Base-by-base conservation (phyloP, 2,797 vertebrate genomes). In the Mus caroli region DNA sequence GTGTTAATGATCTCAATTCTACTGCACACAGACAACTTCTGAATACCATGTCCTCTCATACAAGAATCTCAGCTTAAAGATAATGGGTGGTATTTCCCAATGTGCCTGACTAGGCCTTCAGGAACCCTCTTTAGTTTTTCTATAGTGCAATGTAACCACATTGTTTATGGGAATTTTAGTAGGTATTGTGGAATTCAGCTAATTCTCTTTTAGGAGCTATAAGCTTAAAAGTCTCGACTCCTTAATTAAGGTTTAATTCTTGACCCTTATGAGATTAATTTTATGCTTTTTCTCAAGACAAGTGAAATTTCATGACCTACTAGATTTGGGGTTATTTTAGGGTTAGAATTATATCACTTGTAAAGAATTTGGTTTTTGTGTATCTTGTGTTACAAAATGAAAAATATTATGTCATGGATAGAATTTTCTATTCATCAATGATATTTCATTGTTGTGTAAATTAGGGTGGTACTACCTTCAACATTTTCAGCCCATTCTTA, bases 401-500 rank as follows among this genome's bases (percentile, higher is more conserved):
- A 40, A 71, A 71, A 10, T 58, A 67, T 87, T 97, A 62, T 40
- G 50, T 77, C n/a, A 77, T 69, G 6, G 58, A 52, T 31, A 89
- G 19, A 15, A 80, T 80, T 95, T 94, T 87, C 56, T 11, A 73
- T 69, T 8, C 6, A 69, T 64, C 9, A 46, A 71, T 86, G 80
- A 69, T 60, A 76, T 94, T 89, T 96, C 46, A 50, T 22, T 60
- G 13, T 50, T 40, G 34, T 93, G 76, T 78, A 91, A 84, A 86
- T 91, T 93, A 76, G 17, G 31, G 73, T 85, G 60, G 86, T 94
- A 22, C 31, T 84, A 0, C 64, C 60, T 80, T 85, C 24, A 54
- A 80, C 71, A 56, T 73, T 95, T 92, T 67, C 26, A 76, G 14
- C 1, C 22, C 14, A 88, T 56, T 97, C 67, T 91, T 95, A 87